Conservation (phyloP, 2,888 invertebrate genomes). For the Diachrysia chrysitis region DNA sequence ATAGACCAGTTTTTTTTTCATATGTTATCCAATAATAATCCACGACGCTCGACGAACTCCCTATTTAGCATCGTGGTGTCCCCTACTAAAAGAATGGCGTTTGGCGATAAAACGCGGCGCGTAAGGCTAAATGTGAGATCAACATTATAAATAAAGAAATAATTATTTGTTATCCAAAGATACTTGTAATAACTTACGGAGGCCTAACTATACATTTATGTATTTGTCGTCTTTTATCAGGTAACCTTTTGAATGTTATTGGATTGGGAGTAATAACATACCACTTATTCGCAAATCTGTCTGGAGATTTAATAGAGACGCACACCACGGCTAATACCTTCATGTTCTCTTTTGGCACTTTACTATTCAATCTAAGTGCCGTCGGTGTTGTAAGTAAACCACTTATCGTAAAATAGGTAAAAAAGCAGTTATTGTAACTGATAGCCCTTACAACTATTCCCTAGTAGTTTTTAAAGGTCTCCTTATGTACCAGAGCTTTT, state of each 20-base stretch:
- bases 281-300: conserved; percentile 25
- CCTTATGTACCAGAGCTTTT: neutral
- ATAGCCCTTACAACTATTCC: neutral
- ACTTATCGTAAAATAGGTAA: neutral
- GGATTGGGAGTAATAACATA: conserved; percentile 33
- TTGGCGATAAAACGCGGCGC: too few species aligned
- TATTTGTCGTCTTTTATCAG: conserved; percentile 29
- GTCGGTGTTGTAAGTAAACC: conserved; percentile 45
- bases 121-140: too few species aligned
- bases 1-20: too few species aligned
- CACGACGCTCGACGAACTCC: too few species aligned
- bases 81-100: too few species aligned
- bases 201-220: neutral
- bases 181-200: too few species aligned
- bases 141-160: too few species aligned
- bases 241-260: conserved; percentile 27
- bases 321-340: neutral
- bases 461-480: neutral
- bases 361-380: conserved; percentile 43
- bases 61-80: too few species aligned
- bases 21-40: too few species aligned
- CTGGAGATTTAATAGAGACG: neutral
- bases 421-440: neutral
- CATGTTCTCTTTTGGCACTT: conserved; percentile 35
- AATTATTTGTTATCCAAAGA: too few species aligned